Evolutionary conservation across 2,888 invertebrate genomes (phyloP), one percentile per base, ranked within the genome.

Genomic region (Lysandra bellargus): DNA sequence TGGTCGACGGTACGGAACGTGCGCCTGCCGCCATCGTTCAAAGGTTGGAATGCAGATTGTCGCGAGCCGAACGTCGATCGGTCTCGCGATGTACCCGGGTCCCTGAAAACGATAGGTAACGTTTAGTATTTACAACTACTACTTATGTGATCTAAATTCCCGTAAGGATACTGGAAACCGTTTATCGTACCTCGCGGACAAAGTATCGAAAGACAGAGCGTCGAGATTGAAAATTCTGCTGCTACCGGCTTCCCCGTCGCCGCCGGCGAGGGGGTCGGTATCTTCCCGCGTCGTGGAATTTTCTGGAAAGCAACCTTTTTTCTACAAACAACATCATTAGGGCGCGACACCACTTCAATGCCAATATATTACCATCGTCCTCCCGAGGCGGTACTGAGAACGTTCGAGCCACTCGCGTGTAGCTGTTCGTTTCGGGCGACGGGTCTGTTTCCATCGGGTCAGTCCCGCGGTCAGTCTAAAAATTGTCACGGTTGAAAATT

Each of bases 381-480:
- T 64, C 17, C 61, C 80, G 83, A 37, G 81, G n/a, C n/a, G 82
- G 77, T 49, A 81, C 73, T 9, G 86, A 80, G 23, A 87, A 83
- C n/a, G 85, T 81, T 72, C 85, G 85, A 17, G 86, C 80, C 7
- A 83, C 80, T 30, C 86, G 83, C 76, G 86, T 84, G 83, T 84
- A 86, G 12, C 84, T 85, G 85, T 85, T 87, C 3, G 84, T 84
- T 79, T 85, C 85, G 3, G 88, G 85, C 73, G 87, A 83, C 53
- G 86, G 86, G 80, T 96, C 95, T 0, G 95, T 90, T 85, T 96
- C 96, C 96, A 96, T 96, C 0, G 96, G 96, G 86, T 97, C 96
- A 0, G 96, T 96, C 4, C 96, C 96, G 79, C 96, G 95, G 85
- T 97, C 96, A 83, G 95, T 96, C 96, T 96, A 86, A 53, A 87